Conservation (phyloP, 2,113 vertebrate species). For the Mastomys natalensis region DNA sequence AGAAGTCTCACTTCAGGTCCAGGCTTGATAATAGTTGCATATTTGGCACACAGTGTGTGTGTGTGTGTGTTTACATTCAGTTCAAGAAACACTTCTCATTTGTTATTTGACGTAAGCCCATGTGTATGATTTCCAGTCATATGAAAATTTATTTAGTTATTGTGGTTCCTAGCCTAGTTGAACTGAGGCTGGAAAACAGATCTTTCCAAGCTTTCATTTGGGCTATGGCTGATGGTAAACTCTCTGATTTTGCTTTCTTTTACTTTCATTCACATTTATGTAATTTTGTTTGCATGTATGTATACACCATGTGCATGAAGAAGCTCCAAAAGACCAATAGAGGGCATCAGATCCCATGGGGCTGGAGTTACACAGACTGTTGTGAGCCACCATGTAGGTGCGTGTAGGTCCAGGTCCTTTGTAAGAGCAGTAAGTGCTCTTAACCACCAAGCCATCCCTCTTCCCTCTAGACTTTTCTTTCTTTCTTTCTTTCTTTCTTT, state of each 20-base stretch:
- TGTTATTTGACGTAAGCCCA: neutral
- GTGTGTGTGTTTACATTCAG: neutral
- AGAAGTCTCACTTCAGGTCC: neutral
- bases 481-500: neutral
- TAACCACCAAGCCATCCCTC: neutral
- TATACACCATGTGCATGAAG: neutral
- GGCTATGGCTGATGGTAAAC: neutral
- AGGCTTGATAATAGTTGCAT: neutral
- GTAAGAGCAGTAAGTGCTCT: neutral
- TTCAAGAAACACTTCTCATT: slow-evolving; percentile 43
- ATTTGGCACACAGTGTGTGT: neutral
- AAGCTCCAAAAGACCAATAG: neutral
- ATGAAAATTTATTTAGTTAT: neutral
- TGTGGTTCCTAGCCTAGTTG: neutral
- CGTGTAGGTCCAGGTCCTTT: neutral
- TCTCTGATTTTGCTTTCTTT: neutral
- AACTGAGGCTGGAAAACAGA: neutral
- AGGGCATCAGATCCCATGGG: neutral
- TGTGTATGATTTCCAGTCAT: neutral
- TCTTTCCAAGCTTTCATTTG: neutral
- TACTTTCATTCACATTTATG: no score
- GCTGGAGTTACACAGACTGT: neutral
- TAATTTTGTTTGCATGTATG: neutral
- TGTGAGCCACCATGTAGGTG: neutral
- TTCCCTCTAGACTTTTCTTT: no score